These are phyloP conservation scores for Cyphomyrmex costatus DNA, from an alignment of 1,140 invertebrate genomes.

Conservation along the genomic window DNA sequence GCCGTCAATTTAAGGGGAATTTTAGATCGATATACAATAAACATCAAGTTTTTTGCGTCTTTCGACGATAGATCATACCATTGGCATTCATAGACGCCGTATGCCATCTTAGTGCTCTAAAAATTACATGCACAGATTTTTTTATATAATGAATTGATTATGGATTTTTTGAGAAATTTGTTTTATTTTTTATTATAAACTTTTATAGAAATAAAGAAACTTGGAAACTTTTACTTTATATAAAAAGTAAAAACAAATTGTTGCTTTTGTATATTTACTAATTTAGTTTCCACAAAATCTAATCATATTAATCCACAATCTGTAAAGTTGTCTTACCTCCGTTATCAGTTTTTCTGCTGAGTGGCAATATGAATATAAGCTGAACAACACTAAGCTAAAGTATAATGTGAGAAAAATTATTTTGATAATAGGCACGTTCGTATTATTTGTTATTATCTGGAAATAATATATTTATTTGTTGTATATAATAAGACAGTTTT, in stretches of 20 bases:
- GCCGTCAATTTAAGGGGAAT: slow-evolving; percentile 18
- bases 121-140: not conserved
- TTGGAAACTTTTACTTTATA: not conserved
- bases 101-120: slow-evolving; percentile 15
- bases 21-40: slow-evolving; percentile 21
- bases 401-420: slow-evolving; percentile 58
- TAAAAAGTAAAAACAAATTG: not conserved
- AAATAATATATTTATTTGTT: not conserved
- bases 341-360: slow-evolving; percentile 63
- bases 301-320: not conserved
- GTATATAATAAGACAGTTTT: not conserved
- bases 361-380: slow-evolving; percentile 69
- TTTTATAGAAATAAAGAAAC: not conserved
- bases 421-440: not conserved
- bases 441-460: slow-evolving; percentile 38
- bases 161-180: not conserved
- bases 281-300: not conserved
- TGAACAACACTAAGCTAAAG: not conserved
- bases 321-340: slow-evolving; percentile 40
- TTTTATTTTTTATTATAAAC: not conserved
- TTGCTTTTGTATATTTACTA: not conserved
- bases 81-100: slow-evolving; percentile 28
- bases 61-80: slow-evolving; percentile 18
- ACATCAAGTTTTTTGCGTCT: slow-evolving; percentile 13
- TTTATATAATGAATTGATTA: not conserved